A percentile compares a stretch with the other conserved stretches of the same genome.
phyloP scores from a whole-genome alignment of 2,113 vertebrate genomes.

The cattle (Bos taurus) region ARS-UCD2.0 NC_037335.1:105925501-105926000 shows the following conservation, averaged over 20 bases:
- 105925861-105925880: no score
- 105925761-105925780: neutral
- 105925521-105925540: neutral
- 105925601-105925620: neutral
- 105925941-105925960: neutral
- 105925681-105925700: neutral
- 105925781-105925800: accelerated
- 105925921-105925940: accelerated
- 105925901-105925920: neutral
- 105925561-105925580: neutral
- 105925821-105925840: neutral
- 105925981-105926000: no score
- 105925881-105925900: neutral
- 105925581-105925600: neutral
- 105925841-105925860: neutral
- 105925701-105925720: no score
- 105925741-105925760: accelerated
- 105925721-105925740: neutral
- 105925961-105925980: neutral
- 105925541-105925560: neutral
- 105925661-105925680: neutral
- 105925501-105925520: neutral
- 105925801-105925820: neutral
- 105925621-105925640: neutral
- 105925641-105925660: neutral